Evolutionary conservation across 2,888 invertebrate species (phyloP).

Genomic region (Cryptocephalus moraei): DNA sequence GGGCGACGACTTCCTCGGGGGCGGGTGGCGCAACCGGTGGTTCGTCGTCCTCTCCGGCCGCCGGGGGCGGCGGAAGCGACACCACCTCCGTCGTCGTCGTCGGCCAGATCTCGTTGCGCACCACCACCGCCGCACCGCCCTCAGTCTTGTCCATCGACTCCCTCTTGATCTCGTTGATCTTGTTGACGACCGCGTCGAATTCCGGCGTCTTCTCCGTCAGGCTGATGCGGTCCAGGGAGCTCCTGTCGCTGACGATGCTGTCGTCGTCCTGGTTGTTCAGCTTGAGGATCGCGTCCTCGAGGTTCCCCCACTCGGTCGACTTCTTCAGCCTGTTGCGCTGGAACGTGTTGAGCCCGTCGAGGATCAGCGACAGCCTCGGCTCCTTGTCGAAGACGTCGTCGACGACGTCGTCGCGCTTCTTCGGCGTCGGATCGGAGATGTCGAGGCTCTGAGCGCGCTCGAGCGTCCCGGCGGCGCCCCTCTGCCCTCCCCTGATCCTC

Average conservation of each 20-base stretch:
- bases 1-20: slow-evolving; percentile 2
- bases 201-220: slow-evolving; percentile 25
- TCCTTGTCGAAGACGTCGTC: slow-evolving; percentile 45
- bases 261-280: slow-evolving; percentile 29
- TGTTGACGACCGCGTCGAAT: slow-evolving; percentile 32
- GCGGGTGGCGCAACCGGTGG: slow-evolving; percentile 4
- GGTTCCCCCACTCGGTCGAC: slow-evolving; percentile 64
- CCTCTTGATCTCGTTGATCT: slow-evolving; percentile 33
- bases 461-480: slow-evolving; percentile 45
- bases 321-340: slow-evolving; percentile 57
- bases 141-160: slow-evolving; percentile 18
- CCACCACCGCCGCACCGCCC: slow-evolving; percentile 13
- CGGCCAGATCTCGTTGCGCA: slow-evolving; percentile 32
- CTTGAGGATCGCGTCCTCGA: slow-evolving; percentile 64
- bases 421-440: slow-evolving; percentile 44
- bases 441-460: slow-evolving; percentile 76
- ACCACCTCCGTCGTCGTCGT: neutral
- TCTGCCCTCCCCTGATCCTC: slow-evolving; percentile 44
- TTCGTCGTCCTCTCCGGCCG: neutral
- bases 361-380: slow-evolving; percentile 47
- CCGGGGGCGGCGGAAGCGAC: neutral
- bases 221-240: slow-evolving; percentile 9
- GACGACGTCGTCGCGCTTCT: slow-evolving; percentile 29
- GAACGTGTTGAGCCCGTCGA: slow-evolving; percentile 58
- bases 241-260: slow-evolving; percentile 7